A percentile compares a stretch with the other conserved stretches of the same genome.
Conservation (phyloP, 2,113 vertebrate genomes). For the Xenopus laevis region DNA sequence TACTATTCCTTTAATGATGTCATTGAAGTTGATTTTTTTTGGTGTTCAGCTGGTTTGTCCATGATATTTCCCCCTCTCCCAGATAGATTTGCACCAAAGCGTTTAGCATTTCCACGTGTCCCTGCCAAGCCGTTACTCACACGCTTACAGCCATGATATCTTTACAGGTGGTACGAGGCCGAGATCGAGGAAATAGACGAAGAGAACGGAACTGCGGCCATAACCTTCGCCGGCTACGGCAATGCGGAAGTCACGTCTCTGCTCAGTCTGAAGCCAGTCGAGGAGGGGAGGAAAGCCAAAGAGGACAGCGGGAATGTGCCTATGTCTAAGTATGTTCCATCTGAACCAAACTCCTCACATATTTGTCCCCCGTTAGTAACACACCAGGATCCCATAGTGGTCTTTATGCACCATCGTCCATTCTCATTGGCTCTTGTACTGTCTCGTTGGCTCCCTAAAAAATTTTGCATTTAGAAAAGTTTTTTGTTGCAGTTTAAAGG, state of each 20-base stretch:
- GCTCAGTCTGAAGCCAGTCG: slow-evolving; percentile 81
- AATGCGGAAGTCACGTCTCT: slow-evolving; percentile 94
- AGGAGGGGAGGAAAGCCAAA: slow-evolving; percentile 82
- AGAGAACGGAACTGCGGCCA: slow-evolving; percentile 89
- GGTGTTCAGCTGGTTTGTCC: too few relatives aligned
- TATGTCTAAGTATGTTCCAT: slow-evolving; percentile 85
- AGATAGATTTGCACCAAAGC: too few relatives aligned
- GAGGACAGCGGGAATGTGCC: slow-evolving; percentile 83
- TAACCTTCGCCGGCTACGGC: slow-evolving; percentile 90
- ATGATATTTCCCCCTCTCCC: too few relatives aligned
- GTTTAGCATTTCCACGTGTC: slow-evolving; percentile 16
- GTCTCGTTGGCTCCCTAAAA: too few relatives aligned
- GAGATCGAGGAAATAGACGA: slow-evolving; percentile 98
- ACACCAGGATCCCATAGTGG: too few relatives aligned
- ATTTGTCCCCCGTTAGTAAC: neutral
- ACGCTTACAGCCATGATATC: slow-evolving; percentile 98
- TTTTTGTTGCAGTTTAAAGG: too few relatives aligned
- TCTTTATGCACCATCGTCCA: too few relatives aligned
- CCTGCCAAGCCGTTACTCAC: slow-evolving; percentile 95
- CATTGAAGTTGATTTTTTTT: too few relatives aligned
- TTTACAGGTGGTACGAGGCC: slow-evolving; percentile 96
- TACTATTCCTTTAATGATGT: too few relatives aligned
- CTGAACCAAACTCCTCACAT: neutral
- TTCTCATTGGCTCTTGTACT: too few relatives aligned
- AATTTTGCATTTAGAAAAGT: too few relatives aligned